Percentiles rank a stretch among this genome's conserved stretches.
These are phyloP conservation scores for Podarcis cretensis DNA, from an alignment of 2,113 vertebrate species.

Conservation along the genomic window DNA sequence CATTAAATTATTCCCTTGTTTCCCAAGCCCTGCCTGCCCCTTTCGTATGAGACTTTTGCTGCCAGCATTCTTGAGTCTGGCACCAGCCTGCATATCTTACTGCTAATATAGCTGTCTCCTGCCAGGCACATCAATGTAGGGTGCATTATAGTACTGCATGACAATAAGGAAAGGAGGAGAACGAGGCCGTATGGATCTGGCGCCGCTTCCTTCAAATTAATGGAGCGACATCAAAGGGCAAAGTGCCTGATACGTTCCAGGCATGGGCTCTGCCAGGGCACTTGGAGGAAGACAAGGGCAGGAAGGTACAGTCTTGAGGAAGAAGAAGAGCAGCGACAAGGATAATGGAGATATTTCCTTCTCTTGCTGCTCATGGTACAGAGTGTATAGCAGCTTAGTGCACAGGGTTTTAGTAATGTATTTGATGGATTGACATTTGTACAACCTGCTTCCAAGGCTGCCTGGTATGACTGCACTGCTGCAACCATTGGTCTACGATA, in stretches of 20 bases:
- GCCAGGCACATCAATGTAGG: conserved; percentile 70
- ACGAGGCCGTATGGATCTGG: not conserved
- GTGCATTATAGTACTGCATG: conserved; percentile 59
- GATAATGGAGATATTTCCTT: not conserved
- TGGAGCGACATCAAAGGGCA: conserved; percentile 8
- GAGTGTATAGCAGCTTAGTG: rapidly evolving
- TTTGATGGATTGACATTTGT: rapidly evolving
- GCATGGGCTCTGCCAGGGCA: conserved; percentile 35
- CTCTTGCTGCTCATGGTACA: rapidly evolving
- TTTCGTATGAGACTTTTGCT: conserved; percentile 63
- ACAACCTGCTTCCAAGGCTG: rapidly evolving
- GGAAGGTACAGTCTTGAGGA: not conserved
- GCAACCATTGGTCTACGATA: not conserved
- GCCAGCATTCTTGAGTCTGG: conserved; percentile 74
- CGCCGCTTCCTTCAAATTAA: conserved; percentile 65
- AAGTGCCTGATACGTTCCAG: conserved; percentile 1
- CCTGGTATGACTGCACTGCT: rapidly evolving
- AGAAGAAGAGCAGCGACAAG: not conserved
- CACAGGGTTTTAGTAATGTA: rapidly evolving
- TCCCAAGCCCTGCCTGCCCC: conserved; percentile 64
- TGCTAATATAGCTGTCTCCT: conserved; percentile 73
- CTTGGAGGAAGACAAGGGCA: not conserved
- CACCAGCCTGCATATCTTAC: conserved; percentile 68
- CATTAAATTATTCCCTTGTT: conserved; percentile 82
- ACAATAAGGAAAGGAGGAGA: conserved; percentile 51